phyloP scores from a whole-genome alignment of 2,113 vertebrate genomes.

The Pipa parva region DNA sequence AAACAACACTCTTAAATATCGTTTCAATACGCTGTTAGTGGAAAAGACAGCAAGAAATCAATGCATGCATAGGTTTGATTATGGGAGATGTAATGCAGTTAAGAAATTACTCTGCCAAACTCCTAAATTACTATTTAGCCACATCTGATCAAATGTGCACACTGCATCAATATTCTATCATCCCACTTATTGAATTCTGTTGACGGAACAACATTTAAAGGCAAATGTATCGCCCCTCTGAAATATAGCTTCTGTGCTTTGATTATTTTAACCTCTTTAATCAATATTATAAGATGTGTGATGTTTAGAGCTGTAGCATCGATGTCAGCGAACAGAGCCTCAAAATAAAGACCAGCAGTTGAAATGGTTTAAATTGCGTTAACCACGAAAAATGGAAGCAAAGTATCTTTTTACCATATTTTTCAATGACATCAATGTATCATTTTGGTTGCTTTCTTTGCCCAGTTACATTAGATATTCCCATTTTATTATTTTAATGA shows the following conservation, averaged over 20 bases:
- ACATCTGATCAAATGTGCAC: not conserved
- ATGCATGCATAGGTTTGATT: slow-evolving; percentile 6
- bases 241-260: not conserved
- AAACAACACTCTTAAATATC: slow-evolving; percentile 10
- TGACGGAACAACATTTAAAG: not conserved
- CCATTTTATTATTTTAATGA: too few species aligned
- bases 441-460: too few species aligned
- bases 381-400: too few species aligned
- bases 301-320: too few species aligned
- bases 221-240: not conserved
- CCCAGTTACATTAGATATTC: too few species aligned
- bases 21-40: not conserved
- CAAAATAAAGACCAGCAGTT: too few species aligned
- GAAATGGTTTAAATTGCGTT: too few species aligned
- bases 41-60: slow-evolving; percentile 21
- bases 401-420: too few species aligned
- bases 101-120: slow-evolving; percentile 12
- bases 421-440: too few species aligned
- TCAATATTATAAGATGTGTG: not conserved
- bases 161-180: not conserved
- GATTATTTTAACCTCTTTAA: not conserved
- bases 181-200: not conserved
- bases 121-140: slow-evolving; percentile 4
- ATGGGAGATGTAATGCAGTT: not conserved
- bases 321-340: too few species aligned